Percentiles rank a stretch among this genome's conserved stretches.
phyloP scores from a whole-genome alignment of 1,140 invertebrate genomes.

The Stegodyphus dumicola region DNA sequence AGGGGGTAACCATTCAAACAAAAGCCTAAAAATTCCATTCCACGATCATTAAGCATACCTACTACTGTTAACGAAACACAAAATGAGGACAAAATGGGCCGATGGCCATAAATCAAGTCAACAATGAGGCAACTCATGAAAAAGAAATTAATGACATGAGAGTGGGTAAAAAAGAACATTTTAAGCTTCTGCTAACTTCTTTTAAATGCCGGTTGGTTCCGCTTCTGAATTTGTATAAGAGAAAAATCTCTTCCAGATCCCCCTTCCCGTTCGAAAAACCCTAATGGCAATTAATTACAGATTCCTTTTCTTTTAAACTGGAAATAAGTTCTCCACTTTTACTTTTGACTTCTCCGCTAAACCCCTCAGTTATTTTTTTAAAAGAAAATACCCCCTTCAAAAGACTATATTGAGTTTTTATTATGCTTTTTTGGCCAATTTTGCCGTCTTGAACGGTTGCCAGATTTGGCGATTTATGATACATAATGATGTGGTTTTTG shows the following conservation, averaged over 20 bases:
- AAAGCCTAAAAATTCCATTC: constrained; percentile 21
- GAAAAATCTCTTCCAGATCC: constrained; percentile 3
- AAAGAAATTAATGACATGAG: constrained; percentile 55
- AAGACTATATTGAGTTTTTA: neutral
- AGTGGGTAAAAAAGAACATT: constrained; percentile 13
- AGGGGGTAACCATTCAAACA: constrained; percentile 6
- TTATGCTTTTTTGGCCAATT: constrained; percentile 25
- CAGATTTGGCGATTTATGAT: constrained; percentile 38
- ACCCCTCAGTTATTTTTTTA: neutral
- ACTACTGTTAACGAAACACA: constrained; percentile 39
- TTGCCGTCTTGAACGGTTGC: neutral
- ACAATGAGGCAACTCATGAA: constrained; percentile 41
- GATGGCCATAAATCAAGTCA: constrained; percentile 38
- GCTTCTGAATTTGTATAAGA: constrained; percentile 54
- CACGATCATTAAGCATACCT: neutral
- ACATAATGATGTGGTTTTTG: no score
- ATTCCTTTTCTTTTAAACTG: constrained; percentile 56
- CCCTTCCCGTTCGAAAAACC: constrained; percentile 5
- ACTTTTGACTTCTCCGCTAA: neutral
- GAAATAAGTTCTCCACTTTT: constrained; percentile 50
- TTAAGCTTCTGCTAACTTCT: constrained; percentile 42
- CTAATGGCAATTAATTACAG: constrained; percentile 50
- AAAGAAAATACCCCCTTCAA: neutral
- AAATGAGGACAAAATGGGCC: constrained; percentile 41
- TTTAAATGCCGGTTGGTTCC: constrained; percentile 58